Percentiles rank a stretch among this genome's conserved stretches.
Conservation (phyloP, 1,140 invertebrate species). For the Dolichoris vasculosae region DNA sequence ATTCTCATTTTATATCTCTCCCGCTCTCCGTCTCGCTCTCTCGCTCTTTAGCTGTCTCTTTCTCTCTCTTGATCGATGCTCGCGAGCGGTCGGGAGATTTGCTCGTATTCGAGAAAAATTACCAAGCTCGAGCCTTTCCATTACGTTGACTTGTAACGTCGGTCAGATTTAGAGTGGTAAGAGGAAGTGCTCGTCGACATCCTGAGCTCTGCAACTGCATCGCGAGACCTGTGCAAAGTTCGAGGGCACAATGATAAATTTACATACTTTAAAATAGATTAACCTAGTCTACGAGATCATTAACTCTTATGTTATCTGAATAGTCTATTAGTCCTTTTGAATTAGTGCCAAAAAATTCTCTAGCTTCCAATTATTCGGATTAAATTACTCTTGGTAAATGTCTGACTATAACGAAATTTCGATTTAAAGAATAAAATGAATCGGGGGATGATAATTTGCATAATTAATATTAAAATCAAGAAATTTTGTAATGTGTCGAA, state of each 20-base stretch:
- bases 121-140: not conserved
- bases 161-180: not conserved
- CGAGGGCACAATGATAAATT: not conserved
- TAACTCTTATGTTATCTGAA: not conserved
- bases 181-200: not conserved
- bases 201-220: too few relatives aligned
- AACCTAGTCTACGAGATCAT: not conserved
- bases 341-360: not conserved
- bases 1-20: not conserved
- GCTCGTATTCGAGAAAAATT: not conserved
- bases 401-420: not conserved
- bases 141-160: not conserved
- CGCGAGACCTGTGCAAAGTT: not conserved
- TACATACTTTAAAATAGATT: constrained; percentile 4
- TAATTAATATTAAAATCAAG: not conserved
- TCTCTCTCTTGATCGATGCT: not conserved
- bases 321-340: not conserved
- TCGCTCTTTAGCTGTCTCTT: not conserved
- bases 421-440: not conserved
- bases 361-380: not conserved
- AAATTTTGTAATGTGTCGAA: not conserved
- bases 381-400: not conserved
- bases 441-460: not conserved
- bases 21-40: not conserved
- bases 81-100: not conserved